A percentile compares a stretch with the other conserved stretches of the same genome.
Conservation (phyloP, 2,888 invertebrate species). For the Drosophila merina region DNA sequence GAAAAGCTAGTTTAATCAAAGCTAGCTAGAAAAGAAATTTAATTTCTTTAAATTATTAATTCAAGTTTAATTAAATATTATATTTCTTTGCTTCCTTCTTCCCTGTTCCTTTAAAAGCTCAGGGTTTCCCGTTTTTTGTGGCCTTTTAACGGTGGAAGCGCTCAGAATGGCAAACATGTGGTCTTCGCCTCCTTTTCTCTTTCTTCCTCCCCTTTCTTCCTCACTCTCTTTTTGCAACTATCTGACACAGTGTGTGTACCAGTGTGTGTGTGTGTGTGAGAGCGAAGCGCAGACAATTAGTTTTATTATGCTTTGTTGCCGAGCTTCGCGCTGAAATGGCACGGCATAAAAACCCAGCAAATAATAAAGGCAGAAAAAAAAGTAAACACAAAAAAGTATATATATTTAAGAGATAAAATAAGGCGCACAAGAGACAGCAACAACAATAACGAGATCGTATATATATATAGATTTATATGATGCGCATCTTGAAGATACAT, state of each 20-base stretch:
- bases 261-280: slow-evolving; percentile 65
- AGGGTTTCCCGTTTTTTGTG: no score
- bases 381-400: slow-evolving; percentile 37
- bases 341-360: slow-evolving; percentile 68
- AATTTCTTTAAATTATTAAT: no score
- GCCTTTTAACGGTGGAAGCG: slow-evolving; percentile 58
- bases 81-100: no score
- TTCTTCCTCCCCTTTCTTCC: slow-evolving; percentile 1
- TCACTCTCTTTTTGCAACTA: slow-evolving; percentile 19
- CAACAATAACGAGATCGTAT: slow-evolving; percentile 46
- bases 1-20: neutral
- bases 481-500: slow-evolving; percentile 69
- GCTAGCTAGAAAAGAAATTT: no score
- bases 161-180: slow-evolving; percentile 74
- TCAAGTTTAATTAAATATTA: neutral
- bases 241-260: slow-evolving; percentile 27
- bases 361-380: slow-evolving; percentile 5
- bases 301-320: slow-evolving; percentile 79
- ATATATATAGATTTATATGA: slow-evolving; percentile 37
- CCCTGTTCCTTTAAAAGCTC: neutral
- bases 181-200: slow-evolving; percentile 27
- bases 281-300: slow-evolving; percentile 80
- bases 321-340: slow-evolving; percentile 79
- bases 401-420: slow-evolving; percentile 57
- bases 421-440: slow-evolving; percentile 48